Evolutionary conservation across 2,888 invertebrate genomes (phyloP), one percentile per base, ranked within the genome.

Genomic region (Xestobium rufovillosum): DNA sequence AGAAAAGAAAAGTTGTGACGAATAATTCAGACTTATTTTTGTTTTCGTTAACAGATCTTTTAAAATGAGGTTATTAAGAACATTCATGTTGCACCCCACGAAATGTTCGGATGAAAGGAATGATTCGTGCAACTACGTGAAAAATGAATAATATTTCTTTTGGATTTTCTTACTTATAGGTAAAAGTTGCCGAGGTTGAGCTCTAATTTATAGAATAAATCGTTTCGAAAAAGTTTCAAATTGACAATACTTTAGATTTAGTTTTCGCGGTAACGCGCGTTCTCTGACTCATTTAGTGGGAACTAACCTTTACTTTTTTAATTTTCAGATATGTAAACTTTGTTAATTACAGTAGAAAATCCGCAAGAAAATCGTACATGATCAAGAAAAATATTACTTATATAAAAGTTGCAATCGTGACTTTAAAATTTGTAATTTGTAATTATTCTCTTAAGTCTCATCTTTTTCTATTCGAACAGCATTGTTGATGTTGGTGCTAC

Each of bases 401-500:
- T n/a, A n/a, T n/a, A n/a, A n/a, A n/a, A n/a, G n/a, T n/a, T n/a
- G n/a, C n/a, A n/a, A n/a, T n/a, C n/a, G n/a, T n/a, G n/a, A n/a
- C n/a, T n/a, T n/a, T n/a, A n/a, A n/a, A n/a, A n/a, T n/a, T n/a
- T n/a, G n/a, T n/a, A n/a, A n/a, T n/a, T n/a, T n/a, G n/a, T n/a
- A n/a, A n/a, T n/a, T n/a, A n/a, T n/a, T n/a, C n/a, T n/a, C n/a
- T n/a, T n/a, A n/a, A n/a, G n/a, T n/a, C n/a, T n/a, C n/a, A n/a
- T n/a, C n/a, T n/a, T n/a, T 29, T 43, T 44, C 70, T 75, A 78
- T 60, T 78, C 78, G 59, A 76, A 77, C 23, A 19, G 23, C 68
- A 78, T 82, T 46, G 81, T 79, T 52, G 86, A 81, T 42, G 90
- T 90, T 55, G 91, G 90, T 54, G 89, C 90, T 60, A 91, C 90